Evolutionary conservation across 1,140 invertebrate genomes (phyloP).

Genomic region (Macrobrachium rosenbergii): DNA sequence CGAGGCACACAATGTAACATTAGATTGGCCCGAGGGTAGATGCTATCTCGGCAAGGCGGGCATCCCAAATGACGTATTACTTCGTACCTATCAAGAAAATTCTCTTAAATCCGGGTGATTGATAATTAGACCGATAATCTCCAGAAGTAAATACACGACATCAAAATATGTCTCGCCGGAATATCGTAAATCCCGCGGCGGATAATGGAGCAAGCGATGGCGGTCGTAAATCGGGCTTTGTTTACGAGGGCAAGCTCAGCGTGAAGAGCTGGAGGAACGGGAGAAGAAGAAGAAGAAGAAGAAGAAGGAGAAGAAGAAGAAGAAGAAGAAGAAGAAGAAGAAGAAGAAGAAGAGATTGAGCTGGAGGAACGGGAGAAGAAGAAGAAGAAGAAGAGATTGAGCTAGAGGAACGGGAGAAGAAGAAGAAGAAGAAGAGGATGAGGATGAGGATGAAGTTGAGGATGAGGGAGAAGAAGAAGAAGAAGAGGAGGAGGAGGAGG

Average conservation of each 20-base stretch:
- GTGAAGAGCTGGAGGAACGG: neutral
- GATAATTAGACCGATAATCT: neutral
- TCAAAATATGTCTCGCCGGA: neutral
- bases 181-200: neutral
- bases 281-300: neutral
- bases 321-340: neutral
- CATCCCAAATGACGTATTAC: neutral
- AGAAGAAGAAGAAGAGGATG: neutral
- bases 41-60: no score
- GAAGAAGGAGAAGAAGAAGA: neutral
- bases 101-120: constrained; percentile 8
- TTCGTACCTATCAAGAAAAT: neutral
- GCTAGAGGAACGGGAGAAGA: neutral
- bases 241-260: neutral
- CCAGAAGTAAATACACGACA: neutral
- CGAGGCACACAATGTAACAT: no score
- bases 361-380: neutral
- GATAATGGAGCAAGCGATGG: neutral
- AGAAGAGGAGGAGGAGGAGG: no score
- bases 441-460: no score
- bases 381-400: neutral
- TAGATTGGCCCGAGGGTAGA: no score
- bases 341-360: neutral
- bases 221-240: neutral
- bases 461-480: neutral